phyloP scores from a whole-genome alignment of 2,888 invertebrate species.

The Caenorhabditis sp. region DNA sequence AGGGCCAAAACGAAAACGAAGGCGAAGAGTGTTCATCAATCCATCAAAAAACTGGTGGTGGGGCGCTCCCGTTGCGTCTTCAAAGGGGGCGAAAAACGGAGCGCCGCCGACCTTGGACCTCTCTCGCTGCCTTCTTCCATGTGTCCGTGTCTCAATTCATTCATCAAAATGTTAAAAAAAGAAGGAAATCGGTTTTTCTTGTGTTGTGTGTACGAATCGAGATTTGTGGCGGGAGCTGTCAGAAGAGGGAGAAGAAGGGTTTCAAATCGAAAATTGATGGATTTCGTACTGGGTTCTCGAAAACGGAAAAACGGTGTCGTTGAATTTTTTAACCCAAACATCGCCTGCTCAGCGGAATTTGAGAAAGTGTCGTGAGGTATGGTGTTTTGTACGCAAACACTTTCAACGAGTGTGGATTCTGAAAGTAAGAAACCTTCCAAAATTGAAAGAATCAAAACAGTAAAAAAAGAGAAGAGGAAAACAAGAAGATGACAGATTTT shows the following conservation, averaged over 20 bases:
- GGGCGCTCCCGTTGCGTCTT: conserved; percentile 16
- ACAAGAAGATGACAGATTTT: no score
- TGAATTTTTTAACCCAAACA: no score
- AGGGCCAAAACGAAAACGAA: background rate
- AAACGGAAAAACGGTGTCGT: no score
- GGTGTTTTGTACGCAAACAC: background rate
- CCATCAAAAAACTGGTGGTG: conserved; percentile 52
- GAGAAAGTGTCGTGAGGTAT: background rate
- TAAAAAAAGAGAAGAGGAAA: no score
- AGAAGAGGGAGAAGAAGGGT: background rate
- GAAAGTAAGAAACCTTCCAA: no score
- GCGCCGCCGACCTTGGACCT: conserved; percentile 58
- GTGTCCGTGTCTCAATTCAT: conserved; percentile 34
- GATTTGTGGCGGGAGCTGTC: background rate
- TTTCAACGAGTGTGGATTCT: no score
- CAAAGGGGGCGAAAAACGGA: conserved; percentile 40
- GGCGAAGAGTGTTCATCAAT: conserved; percentile 29
- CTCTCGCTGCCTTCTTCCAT: conserved; percentile 33
- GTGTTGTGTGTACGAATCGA: conserved; percentile 1
- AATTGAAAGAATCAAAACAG: no score
- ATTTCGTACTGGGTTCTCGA: no score
- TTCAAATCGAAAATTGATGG: background rate
- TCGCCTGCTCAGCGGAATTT: background rate
- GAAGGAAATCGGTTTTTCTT: background rate
- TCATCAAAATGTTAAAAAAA: conserved; percentile 19